Percentiles rank a stretch among this genome's conserved stretches.
phyloP scores from a whole-genome alignment of 2,797 vertebrate genomes.

The Anniella stebbinsi region DNA sequence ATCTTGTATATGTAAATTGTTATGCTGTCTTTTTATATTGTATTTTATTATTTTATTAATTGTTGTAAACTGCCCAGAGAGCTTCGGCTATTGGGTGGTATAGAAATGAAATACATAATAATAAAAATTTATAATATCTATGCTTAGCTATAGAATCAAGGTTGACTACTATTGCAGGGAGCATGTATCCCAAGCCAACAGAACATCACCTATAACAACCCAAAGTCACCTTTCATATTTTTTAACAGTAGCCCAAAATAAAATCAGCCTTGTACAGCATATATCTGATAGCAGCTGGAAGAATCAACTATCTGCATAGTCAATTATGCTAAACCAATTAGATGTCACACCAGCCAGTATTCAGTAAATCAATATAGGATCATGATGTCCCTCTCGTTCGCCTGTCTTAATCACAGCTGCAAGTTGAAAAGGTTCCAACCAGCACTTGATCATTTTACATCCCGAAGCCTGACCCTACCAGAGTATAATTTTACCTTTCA shows the following conservation, averaged over 20 bases:
- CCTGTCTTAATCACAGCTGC: not conserved
- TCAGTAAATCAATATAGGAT: not conserved
- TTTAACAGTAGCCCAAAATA: conserved; percentile 46
- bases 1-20: no score
- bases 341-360: not conserved
- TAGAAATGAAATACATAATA: no score
- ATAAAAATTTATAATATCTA: not conserved
- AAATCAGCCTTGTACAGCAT: conserved; percentile 16
- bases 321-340: not conserved
- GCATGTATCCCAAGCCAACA: conserved; percentile 18
- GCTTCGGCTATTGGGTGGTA: no score
- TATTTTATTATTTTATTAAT: no score
- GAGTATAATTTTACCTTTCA: conserved; percentile 8
- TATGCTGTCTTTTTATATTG: no score
- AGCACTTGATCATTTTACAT: not conserved
- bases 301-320: conserved; percentile 24
- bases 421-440: not conserved
- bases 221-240: conserved; percentile 57
- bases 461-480: not conserved
- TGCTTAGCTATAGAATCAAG: not conserved
- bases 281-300: conserved; percentile 3
- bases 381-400: fast-evolving
- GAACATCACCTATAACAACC: conserved; percentile 35
- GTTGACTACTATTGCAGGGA: not conserved
- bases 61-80: no score